Evolutionary conservation across 2,888 invertebrate genomes (phyloP).

Genomic region (Arrhopalites spinosus): DNA sequence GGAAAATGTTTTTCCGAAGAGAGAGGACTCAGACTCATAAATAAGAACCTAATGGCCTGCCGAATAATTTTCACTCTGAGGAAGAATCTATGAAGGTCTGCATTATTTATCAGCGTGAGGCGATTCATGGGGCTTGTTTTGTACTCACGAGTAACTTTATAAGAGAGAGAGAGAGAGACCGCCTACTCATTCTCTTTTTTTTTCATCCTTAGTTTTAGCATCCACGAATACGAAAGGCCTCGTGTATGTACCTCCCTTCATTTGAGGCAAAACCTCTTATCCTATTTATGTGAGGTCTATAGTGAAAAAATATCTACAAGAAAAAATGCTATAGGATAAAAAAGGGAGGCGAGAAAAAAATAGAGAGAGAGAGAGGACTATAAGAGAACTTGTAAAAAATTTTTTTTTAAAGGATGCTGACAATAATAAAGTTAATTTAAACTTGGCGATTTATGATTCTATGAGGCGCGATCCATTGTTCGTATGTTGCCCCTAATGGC

Average conservation of each 20-base stretch:
- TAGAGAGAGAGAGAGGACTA: not conserved
- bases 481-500: constrained; percentile 26
- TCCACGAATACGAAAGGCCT: no score
- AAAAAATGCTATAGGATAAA: not conserved
- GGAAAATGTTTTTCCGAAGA: constrained; percentile 36
- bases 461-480: constrained; percentile 36
- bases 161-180: constrained; percentile 33
- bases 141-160: not conserved
- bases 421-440: constrained; percentile 37
- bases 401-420: constrained; percentile 24
- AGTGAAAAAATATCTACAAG: no score
- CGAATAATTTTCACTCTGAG: constrained; percentile 45
- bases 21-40: constrained; percentile 40
- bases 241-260: no score
- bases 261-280: no score
- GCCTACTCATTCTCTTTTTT: constrained; percentile 38
- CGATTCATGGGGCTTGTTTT: constrained; percentile 37
- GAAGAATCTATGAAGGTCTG: constrained; percentile 40
- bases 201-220: not conserved
- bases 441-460: constrained; percentile 30
- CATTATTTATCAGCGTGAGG: constrained; percentile 47
- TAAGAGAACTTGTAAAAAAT: not conserved
- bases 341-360: not conserved
- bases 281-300: no score
- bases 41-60: constrained; percentile 41